Conservation (phyloP, 1,140 invertebrate species). For the Megalonaias nervosa region DNA sequence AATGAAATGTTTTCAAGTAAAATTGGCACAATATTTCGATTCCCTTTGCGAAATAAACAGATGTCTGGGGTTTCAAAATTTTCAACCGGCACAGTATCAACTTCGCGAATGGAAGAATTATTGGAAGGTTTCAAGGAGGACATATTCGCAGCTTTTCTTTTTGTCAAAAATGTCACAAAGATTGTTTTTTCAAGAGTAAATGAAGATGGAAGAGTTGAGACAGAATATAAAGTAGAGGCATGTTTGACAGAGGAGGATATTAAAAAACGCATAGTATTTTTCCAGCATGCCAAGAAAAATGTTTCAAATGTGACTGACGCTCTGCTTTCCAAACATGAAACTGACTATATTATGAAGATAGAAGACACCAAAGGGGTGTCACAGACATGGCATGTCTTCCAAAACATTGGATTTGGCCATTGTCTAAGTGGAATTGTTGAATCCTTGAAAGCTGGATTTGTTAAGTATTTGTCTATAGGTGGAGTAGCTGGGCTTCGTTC, state of each 20-base stretch:
- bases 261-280: constrained; percentile 24
- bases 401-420: constrained; percentile 47
- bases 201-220: constrained; percentile 14
- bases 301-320: neutral
- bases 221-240: constrained; percentile 38
- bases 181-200: constrained; percentile 39
- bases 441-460: constrained; percentile 34
- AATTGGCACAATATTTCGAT: constrained; percentile 54
- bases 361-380: constrained; percentile 34
- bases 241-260: constrained; percentile 18
- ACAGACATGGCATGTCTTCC: constrained; percentile 28
- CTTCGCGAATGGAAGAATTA: constrained; percentile 35
- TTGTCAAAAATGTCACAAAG: constrained; percentile 49
- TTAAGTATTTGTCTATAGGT: constrained; percentile 55
- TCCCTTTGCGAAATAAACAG: constrained; percentile 50
- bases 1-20: neutral
- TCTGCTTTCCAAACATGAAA: constrained; percentile 6
- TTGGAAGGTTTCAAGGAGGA: constrained; percentile 51
- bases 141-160: constrained; percentile 35
- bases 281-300: constrained; percentile 13
- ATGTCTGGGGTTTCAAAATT: constrained; percentile 52
- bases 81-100: constrained; percentile 31
- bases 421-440: constrained; percentile 17
- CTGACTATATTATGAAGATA: constrained; percentile 3
- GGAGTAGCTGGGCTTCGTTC: constrained; percentile 50